Base-by-base conservation (phyloP, 2,888 invertebrate species). In the Zaprionus obscuricornis region DNA sequence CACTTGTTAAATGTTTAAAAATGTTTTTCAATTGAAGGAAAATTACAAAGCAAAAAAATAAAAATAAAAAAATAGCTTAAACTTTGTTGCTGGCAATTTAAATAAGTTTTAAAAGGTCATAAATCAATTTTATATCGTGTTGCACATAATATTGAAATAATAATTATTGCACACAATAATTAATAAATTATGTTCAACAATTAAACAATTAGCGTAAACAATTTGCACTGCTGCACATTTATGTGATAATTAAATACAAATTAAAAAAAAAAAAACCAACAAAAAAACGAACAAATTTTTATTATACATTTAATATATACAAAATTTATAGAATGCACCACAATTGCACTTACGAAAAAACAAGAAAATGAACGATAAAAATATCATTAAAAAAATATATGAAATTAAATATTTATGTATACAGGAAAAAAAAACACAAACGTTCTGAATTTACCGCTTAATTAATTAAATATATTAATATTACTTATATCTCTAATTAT, bases 211-310 rank as follows among this genome's bases (percentile, higher is more conserved):
- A 79, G 74, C 68, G 58, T 69, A 49, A 64, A 70, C 47, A 63
- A 63, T 67, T 63, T 75, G 84, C 79, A 79, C 79, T 69, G 65
- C 63, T 79, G 83, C 79, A 83, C 84, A 55, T 83, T 75, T 68
- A 85, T 79, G 85, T 83, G 84, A 84, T 79, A 84, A 81, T 71
- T 72, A 49, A 63, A 66, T 50, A 16, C 36, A 60, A 68, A 66
- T 36, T 39, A 66, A 45, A 51, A 56, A 50, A 62, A 51, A 56
- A 46, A 33, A 46, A 34, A 33, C 2, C 5, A 11, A 31, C 10
- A 16, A 31, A 20, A 45, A 31, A 6, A 14, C 10, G 31, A 39
- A 11, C 13, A 18, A 10, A 45, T 50, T 74, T 65, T 65, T 43
- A 45, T 58, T 24, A 40, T 33, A 60, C 14, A 31, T 29, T n/a